These are phyloP conservation scores for Sarcophaga peregrina DNA, from an alignment of 1,140 invertebrate species.

Conservation along the genomic window DNA sequence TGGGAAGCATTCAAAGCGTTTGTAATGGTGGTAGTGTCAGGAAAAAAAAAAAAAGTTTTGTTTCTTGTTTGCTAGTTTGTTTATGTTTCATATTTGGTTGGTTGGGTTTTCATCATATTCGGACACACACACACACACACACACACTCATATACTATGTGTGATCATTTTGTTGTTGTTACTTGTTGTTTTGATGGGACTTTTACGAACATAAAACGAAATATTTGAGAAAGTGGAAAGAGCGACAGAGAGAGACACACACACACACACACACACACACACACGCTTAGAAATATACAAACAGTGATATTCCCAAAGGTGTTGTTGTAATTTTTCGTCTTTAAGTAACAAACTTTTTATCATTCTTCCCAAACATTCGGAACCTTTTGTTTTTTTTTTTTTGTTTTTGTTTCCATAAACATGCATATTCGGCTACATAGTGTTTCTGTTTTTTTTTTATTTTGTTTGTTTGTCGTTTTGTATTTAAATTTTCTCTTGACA, in stretches of 20 bases:
- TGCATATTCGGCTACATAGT: too few relatives aligned
- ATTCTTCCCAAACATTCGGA: not conserved
- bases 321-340: constrained; percentile 27
- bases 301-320: constrained; percentile 16
- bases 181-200: constrained; percentile 16
- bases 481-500: not conserved
- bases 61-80: too few relatives aligned
- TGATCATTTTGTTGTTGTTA: not conserved
- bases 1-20: too few relatives aligned
- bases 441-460: not conserved
- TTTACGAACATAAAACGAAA: not conserved
- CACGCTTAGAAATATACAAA: not conserved
- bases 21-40: too few relatives aligned
- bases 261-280: not conserved
- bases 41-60: too few relatives aligned
- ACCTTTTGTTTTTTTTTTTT: not conserved
- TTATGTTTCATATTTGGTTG: too few relatives aligned
- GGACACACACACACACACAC: not conserved
- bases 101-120: too few relatives aligned
- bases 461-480: not conserved
- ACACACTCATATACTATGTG: too few relatives aligned
- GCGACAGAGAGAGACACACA: not conserved
- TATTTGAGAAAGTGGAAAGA: too few relatives aligned
- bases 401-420: too few relatives aligned
- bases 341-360: constrained; percentile 15